Base-by-base conservation (phyloP, 2,888 invertebrate species). In the Gryllus longicercus region DNA sequence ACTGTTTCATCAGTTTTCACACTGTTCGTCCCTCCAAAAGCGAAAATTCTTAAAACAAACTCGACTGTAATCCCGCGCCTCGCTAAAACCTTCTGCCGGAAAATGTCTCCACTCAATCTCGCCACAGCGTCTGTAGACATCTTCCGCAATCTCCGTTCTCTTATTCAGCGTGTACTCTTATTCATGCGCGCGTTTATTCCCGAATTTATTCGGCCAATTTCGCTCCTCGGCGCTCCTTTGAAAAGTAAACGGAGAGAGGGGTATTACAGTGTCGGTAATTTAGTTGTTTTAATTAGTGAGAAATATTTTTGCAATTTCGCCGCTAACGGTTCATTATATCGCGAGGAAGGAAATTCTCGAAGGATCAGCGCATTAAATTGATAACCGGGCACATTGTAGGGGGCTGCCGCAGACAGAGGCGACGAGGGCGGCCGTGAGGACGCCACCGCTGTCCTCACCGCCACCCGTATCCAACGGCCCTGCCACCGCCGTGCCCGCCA, bases 241-340 rank as follows among this genome's bases (percentile, higher is more conserved):
- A 63, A 63, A 63, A 63, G 63, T 63, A 63, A 63, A 63, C 63
- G 63, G n/a, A 63, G 38, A 38, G 38, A 11, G n/a, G 63, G n/a
- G 63, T 63, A 63, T 63, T 63, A 63, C 63, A 63, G n/a, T 63
- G 63, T 63, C 63, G 63, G 63, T 63, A 63, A 63, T 63, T 63
- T 63, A 63, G 63, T 63, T 63, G 63, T 63, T 63, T 63, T 63
- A 63, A 63, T 63, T 63, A 63, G 63, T 63, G 63, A 63, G 63
- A 63, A 63, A 63, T 63, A 63, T 63, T 63, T 38, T 63, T 63
- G 63, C 63, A 63, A 63, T 63, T 63, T 63, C 63, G 63, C n/a
- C n/a, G 63, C 63, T 63, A 63, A 63, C 63, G 63, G 63, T 63
- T 63, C 63, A 63, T 63, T 63, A 63, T 63, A 63, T 63, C 63